Evolutionary conservation across 2,797 vertebrate genomes (phyloP), one percentile per base, ranked within the genome.

Genomic region (Buphagus erythrorhynchus): DNA sequence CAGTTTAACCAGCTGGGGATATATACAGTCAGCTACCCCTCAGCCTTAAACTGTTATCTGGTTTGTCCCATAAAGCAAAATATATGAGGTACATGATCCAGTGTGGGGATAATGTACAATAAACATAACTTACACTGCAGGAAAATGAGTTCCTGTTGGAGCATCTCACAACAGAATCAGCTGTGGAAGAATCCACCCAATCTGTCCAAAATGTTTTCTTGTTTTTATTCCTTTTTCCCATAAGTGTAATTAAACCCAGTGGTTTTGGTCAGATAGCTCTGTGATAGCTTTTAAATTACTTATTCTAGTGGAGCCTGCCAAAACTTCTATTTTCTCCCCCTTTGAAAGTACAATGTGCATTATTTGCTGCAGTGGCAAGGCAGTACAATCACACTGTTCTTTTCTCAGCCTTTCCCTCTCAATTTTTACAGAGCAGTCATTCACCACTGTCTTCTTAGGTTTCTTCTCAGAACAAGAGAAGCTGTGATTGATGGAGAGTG

Each of bases 61-160:
- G 87, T 96, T 95, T 96, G 91, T 97, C 93, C 92, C 95, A 91
- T 96, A 96, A 97, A 96, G 91, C 66, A 81, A 86, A 96, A 96
- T 93, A 86, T 84, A 95, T 81, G 89, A 91, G 95, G 51, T 66
- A 95, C 95, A 90, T 22, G 89, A 89, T 93, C 59, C 75, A 91
- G 89, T 8, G 26, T 29, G 82, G 94, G 87, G 82, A 93, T 94
- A 95, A 96, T 75, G 85, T 38, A 94, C 91, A 91, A 94, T 94
- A 88, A 97, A 91, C 87, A 84, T 83, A 80, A 94, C 91, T 94
- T 86, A 88, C 36, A 14, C 62, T 24, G 67, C 85, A 76, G 95
- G 89, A 84, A 95, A 95, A 95, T 59, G 66, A 94, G 72, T 28
- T 96, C 61, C 90, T 13, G 1, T 65, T 87, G 84, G 91, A 57